Base-by-base conservation (phyloP, 2,888 invertebrate species). In the Cosmorhoe ocellata region DNA sequence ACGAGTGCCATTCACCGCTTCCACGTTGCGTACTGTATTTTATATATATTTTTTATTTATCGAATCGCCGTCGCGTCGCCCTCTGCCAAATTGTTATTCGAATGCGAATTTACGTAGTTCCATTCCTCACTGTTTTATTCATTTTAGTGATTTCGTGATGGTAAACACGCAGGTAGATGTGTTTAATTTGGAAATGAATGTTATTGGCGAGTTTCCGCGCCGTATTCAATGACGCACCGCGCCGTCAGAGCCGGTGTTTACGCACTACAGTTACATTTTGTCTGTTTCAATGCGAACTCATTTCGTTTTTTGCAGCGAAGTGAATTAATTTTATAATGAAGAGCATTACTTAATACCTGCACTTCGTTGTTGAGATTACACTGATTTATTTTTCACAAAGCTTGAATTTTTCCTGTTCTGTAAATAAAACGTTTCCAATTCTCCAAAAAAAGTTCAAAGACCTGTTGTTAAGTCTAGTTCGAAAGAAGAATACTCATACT, bases 1-100 rank as follows among this genome's bases (percentile, higher is more conserved):
- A 90, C 88, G 84, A 90, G 90, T 90, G 90, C 88, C 88, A 90
- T 90, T 90, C 88, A 82, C 82, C 79, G 88, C 86, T 85, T 88
- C 84, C 84, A 84, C 81, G 82, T 82, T 82, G 75, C 79, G 83
- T 81, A 80, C 84, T 79, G 77, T 88, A 82, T 86, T 83, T 81
- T 84, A 79, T 82, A 84, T 82, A 84, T 85, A 74, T 82, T 81
- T 77, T 85, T 88, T 87, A 84, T 88, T 87, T 88, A 86, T 85
- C 83, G 81, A 66, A 64, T 69, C 70, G 64, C 61, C 52, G 62
- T 70, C 65, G 70, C 52, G 62, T 70, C 65, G 70, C 75, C 73
- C 74, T 74, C 74, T 64, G 65, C 81, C 86, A 83, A 86, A 89
- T 88, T 88, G 88, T 89, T 89, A 89, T 89, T 89, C 85, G 81